phyloP scores from a whole-genome alignment of 2,888 invertebrate species.

The Athetis lepigone region DNA sequence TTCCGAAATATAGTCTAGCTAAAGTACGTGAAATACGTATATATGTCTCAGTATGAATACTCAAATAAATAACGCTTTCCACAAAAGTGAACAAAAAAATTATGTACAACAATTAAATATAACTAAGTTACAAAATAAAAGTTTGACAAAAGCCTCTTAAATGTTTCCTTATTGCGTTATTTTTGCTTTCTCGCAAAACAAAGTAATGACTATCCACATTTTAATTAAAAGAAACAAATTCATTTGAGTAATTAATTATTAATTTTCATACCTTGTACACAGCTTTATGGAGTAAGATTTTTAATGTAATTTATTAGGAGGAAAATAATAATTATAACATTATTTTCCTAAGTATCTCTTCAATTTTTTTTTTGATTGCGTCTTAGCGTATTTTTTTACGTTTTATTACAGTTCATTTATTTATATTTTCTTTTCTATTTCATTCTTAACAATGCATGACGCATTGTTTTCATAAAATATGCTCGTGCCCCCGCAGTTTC shows the following conservation, averaged over 20 bases:
- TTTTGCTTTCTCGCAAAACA: slow-evolving; percentile 19
- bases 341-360: too few relatives aligned
- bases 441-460: neutral
- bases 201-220: slow-evolving; percentile 39
- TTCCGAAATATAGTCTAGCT: too few relatives aligned
- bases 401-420: too few relatives aligned
- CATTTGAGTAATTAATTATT: slow-evolving; percentile 31
- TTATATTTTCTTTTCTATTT: too few relatives aligned
- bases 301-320: neutral
- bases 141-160: slow-evolving; percentile 35
- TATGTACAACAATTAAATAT: slow-evolving; percentile 10
- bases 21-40: too few relatives aligned
- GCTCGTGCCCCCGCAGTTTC: too few relatives aligned
- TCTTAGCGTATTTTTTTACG: too few relatives aligned
- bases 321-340: neutral
- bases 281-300: slow-evolving; percentile 1
- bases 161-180: slow-evolving; percentile 17
- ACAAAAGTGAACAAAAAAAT: slow-evolving; percentile 9
- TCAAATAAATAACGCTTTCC: neutral
- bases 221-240: slow-evolving; percentile 36
- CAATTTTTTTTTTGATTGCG: too few relatives aligned
- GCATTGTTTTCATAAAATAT: too few relatives aligned
- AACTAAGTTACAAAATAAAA: slow-evolving; percentile 31
- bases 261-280: slow-evolving; percentile 19
- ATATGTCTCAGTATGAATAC: too few relatives aligned